These are phyloP conservation scores for Otocyon megalotis DNA, from an alignment of 2,113 vertebrate genomes.

Conservation along the genomic window DNA sequence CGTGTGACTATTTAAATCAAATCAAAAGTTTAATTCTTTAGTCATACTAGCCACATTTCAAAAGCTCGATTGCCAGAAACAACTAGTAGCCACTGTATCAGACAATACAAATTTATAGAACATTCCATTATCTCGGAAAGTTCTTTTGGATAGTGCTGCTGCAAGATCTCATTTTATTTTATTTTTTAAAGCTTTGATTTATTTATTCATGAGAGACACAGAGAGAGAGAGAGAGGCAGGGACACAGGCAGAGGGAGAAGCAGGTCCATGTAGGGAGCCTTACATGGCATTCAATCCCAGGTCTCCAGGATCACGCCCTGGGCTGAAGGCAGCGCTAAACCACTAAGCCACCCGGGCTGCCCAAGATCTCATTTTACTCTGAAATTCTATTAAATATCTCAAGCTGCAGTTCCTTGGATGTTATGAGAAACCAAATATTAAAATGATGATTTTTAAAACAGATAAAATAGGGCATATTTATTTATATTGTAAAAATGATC, in stretches of 20 bases:
- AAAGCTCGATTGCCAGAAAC: not conserved
- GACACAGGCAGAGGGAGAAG: too few species aligned
- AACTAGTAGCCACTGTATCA: too few species aligned
- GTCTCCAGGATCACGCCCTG: too few species aligned
- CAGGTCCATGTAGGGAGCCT: too few species aligned
- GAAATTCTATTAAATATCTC: not conserved
- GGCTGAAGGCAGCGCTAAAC: too few species aligned
- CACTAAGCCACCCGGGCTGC: too few species aligned
- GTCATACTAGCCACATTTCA: not conserved
- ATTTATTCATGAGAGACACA: too few species aligned
- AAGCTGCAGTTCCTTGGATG: not conserved
- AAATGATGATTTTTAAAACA: not conserved
- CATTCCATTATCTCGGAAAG: not conserved
- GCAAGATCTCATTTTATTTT: not conserved
- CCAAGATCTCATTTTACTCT: not conserved
- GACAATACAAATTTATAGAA: not conserved
- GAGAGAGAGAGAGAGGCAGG: too few species aligned
- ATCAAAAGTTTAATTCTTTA: not conserved
- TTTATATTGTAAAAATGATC: not conserved
- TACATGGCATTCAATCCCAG: too few species aligned
- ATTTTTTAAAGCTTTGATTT: too few species aligned
- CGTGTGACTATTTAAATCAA: not conserved
- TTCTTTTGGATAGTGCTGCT: not conserved
- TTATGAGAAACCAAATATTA: constrained; percentile 10
- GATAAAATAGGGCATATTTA: not conserved